Evolutionary conservation across 2,888 invertebrate genomes (phyloP), one percentile per base, ranked within the genome.

Genomic region (Stenchaetothrips biformis): DNA sequence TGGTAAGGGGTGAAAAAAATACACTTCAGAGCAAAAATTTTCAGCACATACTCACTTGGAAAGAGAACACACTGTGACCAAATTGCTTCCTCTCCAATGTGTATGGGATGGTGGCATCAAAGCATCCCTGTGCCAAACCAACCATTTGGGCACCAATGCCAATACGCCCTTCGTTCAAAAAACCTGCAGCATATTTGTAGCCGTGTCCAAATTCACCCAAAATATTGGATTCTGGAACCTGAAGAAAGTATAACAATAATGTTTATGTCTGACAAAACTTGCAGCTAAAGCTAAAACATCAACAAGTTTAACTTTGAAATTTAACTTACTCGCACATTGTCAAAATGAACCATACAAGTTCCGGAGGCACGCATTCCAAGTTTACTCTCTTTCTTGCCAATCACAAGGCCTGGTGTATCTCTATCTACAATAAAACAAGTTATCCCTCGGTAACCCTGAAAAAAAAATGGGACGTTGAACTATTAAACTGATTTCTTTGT

Each of bases 111-210:
- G 98, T 96, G 67, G 93, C 94, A 87, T 98, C 95, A 86, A 97
- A 93, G 84, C 95, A 95, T 0, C 98, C 98, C 86, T 97, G 96
- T 27, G 98, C 95, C 59, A 96, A 89, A 0, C 97, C 97, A 82
- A 98, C 88, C 97, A 98, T 97, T 89, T 98, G 95, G 0, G 95
- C 92, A 0, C 92, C 95, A 84, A 95, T 95, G 9, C 95, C 95
- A 81, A 95, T 92, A 82, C 95, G 91, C 0, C 98, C 98, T 86
- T 97, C 97, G 87, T 98, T 98, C 81, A 98, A 88, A 88, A 96
- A 95, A 81, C 94, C 95, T 2, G 98, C 97, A 0, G 98, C 97
- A 86, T 97, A 97, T 88, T 97, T 96, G 88, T 98, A 98, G 0
- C 98, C 97, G 82, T 96, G 91, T 0, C 97, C 97, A 84, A 94